Percentiles rank a stretch among this genome's conserved stretches.
These are phyloP conservation scores for Galeopterus variegatus DNA, from an alignment of 2,113 vertebrate genomes.

Conservation along the genomic window DNA sequence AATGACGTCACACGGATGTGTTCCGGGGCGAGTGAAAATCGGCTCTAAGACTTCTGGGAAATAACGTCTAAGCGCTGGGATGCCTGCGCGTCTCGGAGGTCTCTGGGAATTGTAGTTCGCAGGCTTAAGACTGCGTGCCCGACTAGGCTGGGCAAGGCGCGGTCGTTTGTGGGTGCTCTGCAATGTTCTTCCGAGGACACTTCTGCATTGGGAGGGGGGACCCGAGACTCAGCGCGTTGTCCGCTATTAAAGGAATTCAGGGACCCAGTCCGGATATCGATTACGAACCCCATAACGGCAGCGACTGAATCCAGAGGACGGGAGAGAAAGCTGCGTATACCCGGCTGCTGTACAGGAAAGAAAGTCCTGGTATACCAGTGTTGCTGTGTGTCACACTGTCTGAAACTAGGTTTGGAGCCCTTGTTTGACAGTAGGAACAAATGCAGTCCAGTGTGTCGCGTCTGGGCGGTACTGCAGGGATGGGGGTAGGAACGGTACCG, in stretches of 20 bases:
- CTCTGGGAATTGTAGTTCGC: slow-evolving; percentile 31
- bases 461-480: background rate
- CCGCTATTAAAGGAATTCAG: too few relatives aligned
- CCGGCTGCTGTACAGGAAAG: background rate
- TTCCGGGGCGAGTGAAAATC: accelerated
- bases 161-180: background rate
- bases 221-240: accelerated
- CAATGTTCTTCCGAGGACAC: background rate
- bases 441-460: too few relatives aligned
- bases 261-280: background rate
- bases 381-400: background rate
- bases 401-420: too few relatives aligned
- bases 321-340: background rate
- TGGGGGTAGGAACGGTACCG: background rate
- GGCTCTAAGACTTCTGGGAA: background rate
- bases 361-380: too few relatives aligned
- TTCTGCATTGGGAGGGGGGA: background rate
- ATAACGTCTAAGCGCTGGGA: background rate
- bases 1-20: background rate
- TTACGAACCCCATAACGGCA: background rate
- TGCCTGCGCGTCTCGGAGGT: background rate
- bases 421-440: background rate
- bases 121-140: accelerated
- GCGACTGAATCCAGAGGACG: background rate
- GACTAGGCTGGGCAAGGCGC: accelerated